Conservation (phyloP, 2,888 invertebrate species). For the Leptinotarsa haldemani region DNA sequence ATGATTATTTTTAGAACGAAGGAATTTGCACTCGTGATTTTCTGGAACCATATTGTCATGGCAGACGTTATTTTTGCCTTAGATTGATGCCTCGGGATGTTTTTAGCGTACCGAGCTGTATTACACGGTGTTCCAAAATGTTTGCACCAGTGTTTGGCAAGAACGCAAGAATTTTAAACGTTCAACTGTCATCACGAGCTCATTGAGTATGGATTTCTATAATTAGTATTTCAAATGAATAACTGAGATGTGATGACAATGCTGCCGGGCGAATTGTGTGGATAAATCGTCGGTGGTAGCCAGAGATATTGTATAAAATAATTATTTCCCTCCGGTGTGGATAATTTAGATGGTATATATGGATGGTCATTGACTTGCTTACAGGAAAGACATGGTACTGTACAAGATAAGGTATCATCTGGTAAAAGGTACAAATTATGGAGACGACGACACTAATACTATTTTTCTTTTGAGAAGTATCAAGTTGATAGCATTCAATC, state of each 20-base stretch:
- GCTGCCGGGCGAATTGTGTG: conserved; percentile 9
- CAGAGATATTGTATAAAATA: neutral
- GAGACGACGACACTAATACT: too few relatives aligned
- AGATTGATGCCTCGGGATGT: conserved; percentile 25
- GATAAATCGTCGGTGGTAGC: conserved; percentile 17
- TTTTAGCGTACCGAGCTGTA: conserved; percentile 35
- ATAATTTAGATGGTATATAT: too few relatives aligned
- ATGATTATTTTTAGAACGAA: conserved; percentile 1
- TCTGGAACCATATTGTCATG: conserved; percentile 8
- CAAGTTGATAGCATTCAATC: too few relatives aligned
- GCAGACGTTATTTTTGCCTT: neutral
- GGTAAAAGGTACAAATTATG: too few relatives aligned
- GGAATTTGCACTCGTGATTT: neutral
- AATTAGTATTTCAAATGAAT: conserved; percentile 35
- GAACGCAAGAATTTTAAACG: conserved; percentile 43
- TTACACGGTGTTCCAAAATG: conserved; percentile 42
- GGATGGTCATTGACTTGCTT: too few relatives aligned
- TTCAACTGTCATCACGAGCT: conserved; percentile 40
- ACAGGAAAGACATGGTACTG: too few relatives aligned
- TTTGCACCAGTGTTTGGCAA: conserved; percentile 44
- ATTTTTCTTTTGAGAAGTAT: too few relatives aligned
- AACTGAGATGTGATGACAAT: conserved; percentile 29
- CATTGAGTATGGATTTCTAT: conserved; percentile 39
- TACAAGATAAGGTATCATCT: too few relatives aligned
- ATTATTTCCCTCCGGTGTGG: too few relatives aligned